Evolutionary conservation across 37 sponge, comb jelly and placozoan species (phyloP), one percentile per base, ranked within the genome.

Genomic region (Tethya wilhelma): DNA sequence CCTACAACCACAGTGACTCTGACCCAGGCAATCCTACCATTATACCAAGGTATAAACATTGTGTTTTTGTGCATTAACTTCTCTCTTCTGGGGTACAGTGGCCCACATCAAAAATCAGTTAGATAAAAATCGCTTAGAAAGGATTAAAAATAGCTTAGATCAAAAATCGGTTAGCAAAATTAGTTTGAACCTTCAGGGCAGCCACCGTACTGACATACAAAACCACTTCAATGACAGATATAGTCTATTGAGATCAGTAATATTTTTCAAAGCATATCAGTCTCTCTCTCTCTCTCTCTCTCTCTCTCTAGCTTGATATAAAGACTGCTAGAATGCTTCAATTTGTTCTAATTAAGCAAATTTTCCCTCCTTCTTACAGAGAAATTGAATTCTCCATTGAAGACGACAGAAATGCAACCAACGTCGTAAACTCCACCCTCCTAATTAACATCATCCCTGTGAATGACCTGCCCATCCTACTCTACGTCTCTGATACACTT

Each of bases 21-120:
- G 28, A 46, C 28, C 85, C 85, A 69, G 84, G 84, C 22, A 84
- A 74, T 55, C 85, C 75, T 6, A 67, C 77, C 32, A 36, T n/a
- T 23, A 67, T 49, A 49, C 53, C 53, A 19, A 9, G 53, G 53
- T 49, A 49, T 19, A 14, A 9, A 19, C 14, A 49, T 19, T 14
- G 9, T 9, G 9, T 49, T 19, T 19, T 49, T 49, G 14, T 49
- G 14, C 9, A 49, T 49, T 49, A 19, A 49, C 53, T 49, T 14
- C 14, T 14, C 14, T 49, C 9, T 14, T 49, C 53, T 19, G 9
- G n/a, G n/a, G n/a, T n/a, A n/a, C n/a, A n/a, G n/a, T n/a, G n/a
- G n/a, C n/a, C n/a, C n/a, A n/a, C n/a, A n/a, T n/a, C n/a, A n/a
- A n/a, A n/a, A n/a, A n/a, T n/a, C n/a, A n/a, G n/a, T n/a, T n/a